Evolutionary conservation across 2,888 invertebrate species (phyloP).

Genomic region (Sinodicranocentrus sp.): DNA sequence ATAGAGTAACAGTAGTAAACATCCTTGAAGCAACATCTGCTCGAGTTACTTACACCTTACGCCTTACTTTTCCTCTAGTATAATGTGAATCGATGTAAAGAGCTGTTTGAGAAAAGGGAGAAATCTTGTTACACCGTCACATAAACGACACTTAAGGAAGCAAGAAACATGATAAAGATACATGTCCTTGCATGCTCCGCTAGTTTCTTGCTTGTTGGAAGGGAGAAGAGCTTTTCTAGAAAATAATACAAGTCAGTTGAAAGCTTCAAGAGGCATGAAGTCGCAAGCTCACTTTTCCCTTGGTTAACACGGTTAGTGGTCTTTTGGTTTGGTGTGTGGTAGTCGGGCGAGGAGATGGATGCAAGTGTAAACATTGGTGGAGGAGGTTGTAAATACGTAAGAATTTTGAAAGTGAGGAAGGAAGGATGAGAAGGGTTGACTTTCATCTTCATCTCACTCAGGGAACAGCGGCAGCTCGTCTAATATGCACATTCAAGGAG

Average conservation of each 20-base stretch:
- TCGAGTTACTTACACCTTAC: constrained; percentile 15
- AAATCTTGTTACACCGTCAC: constrained; percentile 61
- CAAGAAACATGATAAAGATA: constrained; percentile 60
- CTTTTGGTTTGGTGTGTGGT: constrained; percentile 34
- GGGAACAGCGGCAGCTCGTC: background rate
- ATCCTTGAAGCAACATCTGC: constrained; percentile 26
- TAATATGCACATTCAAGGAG: constrained; percentile 35
- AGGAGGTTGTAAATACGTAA: constrained; percentile 44
- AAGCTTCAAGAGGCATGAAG: constrained; percentile 51
- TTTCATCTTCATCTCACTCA: constrained; percentile 37
- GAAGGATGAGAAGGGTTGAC: constrained; percentile 41
- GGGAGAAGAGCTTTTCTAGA: background rate
- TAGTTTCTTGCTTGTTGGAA: constrained; percentile 4
- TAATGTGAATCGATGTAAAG: constrained; percentile 26
- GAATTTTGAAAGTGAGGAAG: constrained; percentile 40
- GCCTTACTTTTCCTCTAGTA: background rate
- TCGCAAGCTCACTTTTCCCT: constrained; percentile 52
- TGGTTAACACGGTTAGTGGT: constrained; percentile 56
- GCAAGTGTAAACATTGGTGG: constrained; percentile 54
- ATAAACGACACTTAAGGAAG: constrained; percentile 61
- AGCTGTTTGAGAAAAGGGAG: constrained; percentile 53
- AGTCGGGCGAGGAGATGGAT: constrained; percentile 20
- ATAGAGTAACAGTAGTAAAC: background rate
- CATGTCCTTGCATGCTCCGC: constrained; percentile 52
- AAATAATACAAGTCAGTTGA: constrained; percentile 40